Conservation (phyloP, 2,797 vertebrate genomes). For the Centroberyx gerrardi region DNA sequence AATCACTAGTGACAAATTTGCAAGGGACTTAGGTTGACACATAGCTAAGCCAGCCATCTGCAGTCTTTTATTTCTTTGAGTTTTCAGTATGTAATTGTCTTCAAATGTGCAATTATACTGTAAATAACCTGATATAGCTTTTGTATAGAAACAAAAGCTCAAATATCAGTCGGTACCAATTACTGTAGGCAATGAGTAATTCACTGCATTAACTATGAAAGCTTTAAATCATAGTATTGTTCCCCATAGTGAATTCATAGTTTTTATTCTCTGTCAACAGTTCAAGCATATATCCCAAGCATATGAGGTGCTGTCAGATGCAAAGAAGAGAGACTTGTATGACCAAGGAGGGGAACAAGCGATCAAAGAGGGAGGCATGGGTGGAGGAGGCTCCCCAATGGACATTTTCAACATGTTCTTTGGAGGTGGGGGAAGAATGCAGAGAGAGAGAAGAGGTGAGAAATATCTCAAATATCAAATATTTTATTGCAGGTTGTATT, state of each 20-base stretch:
- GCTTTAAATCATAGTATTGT: neutral
- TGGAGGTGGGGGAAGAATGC: conserved; percentile 95
- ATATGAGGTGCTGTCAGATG: conserved; percentile 97
- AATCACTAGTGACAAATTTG: neutral
- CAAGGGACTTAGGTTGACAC: neutral
- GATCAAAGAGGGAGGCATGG: conserved; percentile 95
- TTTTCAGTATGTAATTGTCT: too few species aligned
- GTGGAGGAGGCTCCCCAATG: conserved; percentile 92
- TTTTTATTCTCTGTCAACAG: conserved; percentile 78
- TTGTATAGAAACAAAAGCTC: too few species aligned
- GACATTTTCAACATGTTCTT: conserved; percentile 99
- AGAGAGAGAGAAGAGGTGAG: conserved; percentile 95
- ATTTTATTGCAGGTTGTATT: neutral
- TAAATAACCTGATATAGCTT: too few species aligned
- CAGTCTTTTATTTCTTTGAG: neutral
- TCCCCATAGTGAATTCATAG: neutral
- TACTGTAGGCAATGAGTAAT: neutral
- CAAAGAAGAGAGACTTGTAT: conserved; percentile 96
- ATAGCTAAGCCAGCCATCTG: neutral
- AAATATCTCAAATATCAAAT: too few species aligned
- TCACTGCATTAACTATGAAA: neutral
- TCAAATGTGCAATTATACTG: neutral
- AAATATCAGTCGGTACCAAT: neutral
- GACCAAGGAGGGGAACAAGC: conserved; percentile 98
- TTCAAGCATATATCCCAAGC: conserved; percentile 98